These are phyloP conservation scores for Hedychridium roseum DNA, from an alignment of 2,888 invertebrate species.

Conservation along the genomic window DNA sequence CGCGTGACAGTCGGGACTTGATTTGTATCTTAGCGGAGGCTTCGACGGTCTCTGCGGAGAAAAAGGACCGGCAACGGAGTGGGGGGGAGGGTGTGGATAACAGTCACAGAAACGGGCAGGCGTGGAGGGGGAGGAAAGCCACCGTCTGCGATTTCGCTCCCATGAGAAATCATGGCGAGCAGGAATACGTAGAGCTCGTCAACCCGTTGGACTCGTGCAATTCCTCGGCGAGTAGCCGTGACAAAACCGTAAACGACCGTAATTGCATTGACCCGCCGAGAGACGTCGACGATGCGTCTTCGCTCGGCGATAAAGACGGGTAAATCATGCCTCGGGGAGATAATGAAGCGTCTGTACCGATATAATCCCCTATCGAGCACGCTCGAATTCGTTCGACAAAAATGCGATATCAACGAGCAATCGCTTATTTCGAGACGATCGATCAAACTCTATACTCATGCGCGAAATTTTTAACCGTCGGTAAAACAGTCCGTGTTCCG, in stretches of 20 bases:
- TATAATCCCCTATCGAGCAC: no score
- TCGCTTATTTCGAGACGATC: no score
- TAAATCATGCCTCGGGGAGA: no score
- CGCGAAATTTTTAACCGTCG: no score
- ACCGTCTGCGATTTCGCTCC: constrained; percentile 27
- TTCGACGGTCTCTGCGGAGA: constrained; percentile 13
- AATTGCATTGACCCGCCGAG: constrained; percentile 31
- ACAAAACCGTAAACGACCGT: constrained; percentile 44
- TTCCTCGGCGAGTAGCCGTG: constrained; percentile 43
- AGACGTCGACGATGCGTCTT: not conserved
- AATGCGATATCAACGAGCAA: no score
- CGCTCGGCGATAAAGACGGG: not conserved
- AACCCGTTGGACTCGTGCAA: constrained; percentile 34
- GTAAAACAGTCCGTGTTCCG: no score
- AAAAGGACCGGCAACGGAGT: constrained; percentile 16
- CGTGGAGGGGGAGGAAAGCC: constrained; percentile 15
- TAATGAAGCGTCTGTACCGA: no score
- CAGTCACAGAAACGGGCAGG: no score
- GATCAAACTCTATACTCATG: no score
- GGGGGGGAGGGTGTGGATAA: constrained; percentile 5
- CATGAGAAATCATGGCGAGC: constrained; percentile 40
- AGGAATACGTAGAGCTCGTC: constrained; percentile 36
- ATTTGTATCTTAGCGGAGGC: constrained; percentile 30
- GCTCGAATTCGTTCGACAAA: no score
- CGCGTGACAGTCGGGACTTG: constrained; percentile 23